Evolutionary conservation across 2,888 invertebrate genomes (phyloP), one percentile per base, ranked within the genome.

Genomic region (Sminthurinus aureus): DNA sequence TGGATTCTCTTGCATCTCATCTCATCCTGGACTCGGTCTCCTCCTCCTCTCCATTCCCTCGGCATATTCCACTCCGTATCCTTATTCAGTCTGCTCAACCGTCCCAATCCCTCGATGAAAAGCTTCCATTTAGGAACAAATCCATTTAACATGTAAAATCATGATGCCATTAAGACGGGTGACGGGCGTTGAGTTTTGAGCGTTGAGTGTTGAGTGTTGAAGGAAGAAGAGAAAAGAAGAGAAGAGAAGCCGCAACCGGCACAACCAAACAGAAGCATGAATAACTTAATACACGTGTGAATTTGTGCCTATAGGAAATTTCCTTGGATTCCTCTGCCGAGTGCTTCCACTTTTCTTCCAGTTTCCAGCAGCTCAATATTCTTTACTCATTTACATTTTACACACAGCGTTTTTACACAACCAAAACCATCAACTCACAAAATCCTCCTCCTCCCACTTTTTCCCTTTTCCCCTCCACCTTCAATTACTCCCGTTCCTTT

Each of bases 61-160:
- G n/a, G n/a, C n/a, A n/a, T n/a, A n/a, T 58, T 18, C 9, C 9
- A 58, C 58, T 58, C 58, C n/a, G n/a, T n/a, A n/a, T 58, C 9
- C 18, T 58, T 58, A 0, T 58, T 58, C 18, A 74, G 24, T 74
- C 38, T 58, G 58, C 77, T 24, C 26, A 38, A 26, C 50, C n/a
- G 15, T 58, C 75, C 52, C 75, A 81, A 75, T 74, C 81, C 75
- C 51, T 80, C 58, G 64, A 81, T 81, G 73, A 73, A 81, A 38
- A 81, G 64, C 75, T 81, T 75, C 81, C 81, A 81, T 80, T 79
- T 79, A 79, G 51, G 81, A 81, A 81, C 74, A 82, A 82, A 82
- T 82, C 82, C 82, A 82, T 82, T 82, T 82, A 82, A 82, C 67
- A 82, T 82, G 77, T 77, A 82, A 82, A 82, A 82, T 82, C 77